Percentiles rank a stretch among this genome's conserved stretches.
Evolutionary conservation across 2,113 vertebrate genomes (phyloP).

Genomic region (Podiceps cristatus): DNA sequence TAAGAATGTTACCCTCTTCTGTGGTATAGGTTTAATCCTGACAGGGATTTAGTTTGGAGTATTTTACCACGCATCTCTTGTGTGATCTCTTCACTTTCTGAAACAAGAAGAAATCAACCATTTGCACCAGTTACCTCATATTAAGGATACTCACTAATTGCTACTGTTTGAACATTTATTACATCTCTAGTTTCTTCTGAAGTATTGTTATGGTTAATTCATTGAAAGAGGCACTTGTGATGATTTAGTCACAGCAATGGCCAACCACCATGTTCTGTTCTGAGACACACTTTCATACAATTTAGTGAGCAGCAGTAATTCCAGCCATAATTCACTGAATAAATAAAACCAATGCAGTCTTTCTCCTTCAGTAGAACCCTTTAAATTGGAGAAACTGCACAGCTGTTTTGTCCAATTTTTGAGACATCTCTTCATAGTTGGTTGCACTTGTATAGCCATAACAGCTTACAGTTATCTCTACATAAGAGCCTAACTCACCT

Average conservation of each 20-base stretch:
- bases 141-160: not conserved
- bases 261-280: not conserved
- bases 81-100: not conserved
- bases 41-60: not conserved
- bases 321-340: not conserved
- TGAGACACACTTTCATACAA: not conserved
- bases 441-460: not conserved
- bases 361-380: not conserved
- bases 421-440: not conserved
- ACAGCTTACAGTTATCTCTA: not conserved
- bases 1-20: not conserved
- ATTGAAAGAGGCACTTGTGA: not conserved
- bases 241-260: not conserved
- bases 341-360: not conserved
- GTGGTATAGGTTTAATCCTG: not conserved
- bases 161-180: not conserved
- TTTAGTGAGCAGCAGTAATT: not conserved
- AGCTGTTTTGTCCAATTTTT: not conserved
- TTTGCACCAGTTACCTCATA: not conserved
- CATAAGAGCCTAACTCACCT: not conserved
- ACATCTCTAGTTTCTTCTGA: not conserved
- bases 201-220: not conserved
- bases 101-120: not conserved
- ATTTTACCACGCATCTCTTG: not conserved
- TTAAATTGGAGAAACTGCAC: not conserved